These are phyloP conservation scores for Morelia viridis DNA, from an alignment of 2,797 vertebrate species.

Conservation along the genomic window DNA sequence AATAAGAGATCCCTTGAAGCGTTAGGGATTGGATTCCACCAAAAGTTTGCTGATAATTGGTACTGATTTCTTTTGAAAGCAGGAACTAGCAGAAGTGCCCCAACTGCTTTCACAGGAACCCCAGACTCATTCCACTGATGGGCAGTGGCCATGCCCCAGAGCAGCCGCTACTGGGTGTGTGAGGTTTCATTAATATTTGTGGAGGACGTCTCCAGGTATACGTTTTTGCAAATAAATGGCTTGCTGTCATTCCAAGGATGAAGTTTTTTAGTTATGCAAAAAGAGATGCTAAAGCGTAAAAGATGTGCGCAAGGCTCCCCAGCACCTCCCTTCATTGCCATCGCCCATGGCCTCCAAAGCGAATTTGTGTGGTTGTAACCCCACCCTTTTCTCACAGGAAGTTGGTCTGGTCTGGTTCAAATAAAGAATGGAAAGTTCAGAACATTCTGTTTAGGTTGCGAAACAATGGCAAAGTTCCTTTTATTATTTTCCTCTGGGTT, in stretches of 20 bases:
- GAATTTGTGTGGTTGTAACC: not conserved
- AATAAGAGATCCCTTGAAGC: not conserved
- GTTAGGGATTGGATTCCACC: not conserved
- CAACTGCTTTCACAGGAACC: not conserved
- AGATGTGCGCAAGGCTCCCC: rapidly evolving
- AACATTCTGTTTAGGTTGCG: constrained; percentile 1
- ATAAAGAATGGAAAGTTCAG: constrained; percentile 36
- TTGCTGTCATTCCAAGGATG: not conserved
- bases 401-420: constrained; percentile 33
- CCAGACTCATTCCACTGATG: not conserved
- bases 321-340: not conserved
- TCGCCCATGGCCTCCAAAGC: not conserved
- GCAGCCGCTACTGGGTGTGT: no score
- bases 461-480: not conserved
- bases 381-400: not conserved
- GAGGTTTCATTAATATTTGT: no score
- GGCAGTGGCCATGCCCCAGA: no score
- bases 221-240: rapidly evolving
- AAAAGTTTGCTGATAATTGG: no score
- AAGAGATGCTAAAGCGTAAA: no score
- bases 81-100: no score
- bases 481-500: not conserved
- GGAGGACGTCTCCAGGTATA: no score
- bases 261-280: no score
- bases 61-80: not conserved